Evolutionary conservation across 1,140 invertebrate genomes (phyloP).

Genomic region (Acromyrmex charruanus): DNA sequence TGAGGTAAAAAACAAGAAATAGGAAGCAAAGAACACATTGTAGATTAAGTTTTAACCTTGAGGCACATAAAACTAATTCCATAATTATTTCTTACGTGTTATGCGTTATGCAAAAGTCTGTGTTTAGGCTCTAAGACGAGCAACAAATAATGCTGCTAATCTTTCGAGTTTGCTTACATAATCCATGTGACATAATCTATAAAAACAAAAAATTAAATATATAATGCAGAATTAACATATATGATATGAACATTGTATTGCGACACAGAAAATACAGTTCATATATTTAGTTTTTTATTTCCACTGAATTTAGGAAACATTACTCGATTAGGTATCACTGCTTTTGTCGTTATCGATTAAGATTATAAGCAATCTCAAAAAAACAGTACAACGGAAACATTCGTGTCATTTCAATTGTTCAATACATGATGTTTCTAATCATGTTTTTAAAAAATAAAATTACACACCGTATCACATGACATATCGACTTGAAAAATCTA

Average conservation of each 20-base stretch:
- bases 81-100: too few species aligned
- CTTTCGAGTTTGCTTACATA: too few species aligned
- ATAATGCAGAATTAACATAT: constrained; percentile 39
- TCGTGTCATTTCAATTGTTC: not conserved
- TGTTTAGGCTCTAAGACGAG: not conserved
- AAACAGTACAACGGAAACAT: not conserved
- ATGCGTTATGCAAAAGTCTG: too few species aligned
- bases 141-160: not conserved
- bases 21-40: too few species aligned
- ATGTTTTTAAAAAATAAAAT: not conserved
- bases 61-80: too few species aligned
- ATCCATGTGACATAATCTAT: too few species aligned
- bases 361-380: not conserved
- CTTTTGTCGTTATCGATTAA: constrained; percentile 7
- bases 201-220: constrained; percentile 45
- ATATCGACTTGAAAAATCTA: not conserved
- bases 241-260: constrained; percentile 9
- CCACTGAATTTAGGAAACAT: constrained; percentile 36
- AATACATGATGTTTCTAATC: not conserved
- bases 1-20: too few species aligned
- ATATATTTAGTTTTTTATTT: not conserved
- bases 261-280: not conserved
- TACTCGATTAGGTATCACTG: not conserved
- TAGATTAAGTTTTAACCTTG: too few species aligned
- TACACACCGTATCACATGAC: too few species aligned